A percentile compares a stretch with the other conserved stretches of the same genome.
These are phyloP conservation scores for Nipponia nippon DNA, from an alignment of 2,113 vertebrate species.

Conservation along the genomic window DNA sequence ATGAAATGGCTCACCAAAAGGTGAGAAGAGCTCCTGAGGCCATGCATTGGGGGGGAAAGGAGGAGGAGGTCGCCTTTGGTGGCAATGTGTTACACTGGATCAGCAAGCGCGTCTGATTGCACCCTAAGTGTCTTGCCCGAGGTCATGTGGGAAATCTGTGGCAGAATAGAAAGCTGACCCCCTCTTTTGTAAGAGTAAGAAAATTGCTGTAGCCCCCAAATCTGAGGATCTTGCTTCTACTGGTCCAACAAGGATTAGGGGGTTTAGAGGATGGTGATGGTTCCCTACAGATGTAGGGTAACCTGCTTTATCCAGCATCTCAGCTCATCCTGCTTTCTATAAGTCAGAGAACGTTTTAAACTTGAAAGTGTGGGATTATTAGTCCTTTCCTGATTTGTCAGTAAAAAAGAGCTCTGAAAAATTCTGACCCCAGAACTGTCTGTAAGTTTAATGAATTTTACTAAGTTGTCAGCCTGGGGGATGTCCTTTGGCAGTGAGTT, in stretches of 20 bases:
- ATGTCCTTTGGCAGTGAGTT: background rate
- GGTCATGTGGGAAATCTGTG: background rate
- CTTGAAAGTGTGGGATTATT: background rate
- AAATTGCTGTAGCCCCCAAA: background rate
- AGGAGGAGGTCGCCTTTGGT: background rate
- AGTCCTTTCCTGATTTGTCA: background rate
- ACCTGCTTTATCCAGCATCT: background rate
- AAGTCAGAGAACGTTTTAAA: background rate
- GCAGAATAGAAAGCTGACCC: background rate
- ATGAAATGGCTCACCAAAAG: background rate
- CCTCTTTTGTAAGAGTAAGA: background rate
- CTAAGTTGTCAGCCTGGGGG: background rate
- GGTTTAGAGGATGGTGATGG: background rate
- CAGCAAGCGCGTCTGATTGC: background rate
- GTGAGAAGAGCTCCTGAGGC: background rate
- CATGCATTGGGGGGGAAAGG: background rate
- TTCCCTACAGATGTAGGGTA: background rate
- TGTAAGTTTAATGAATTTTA: background rate
- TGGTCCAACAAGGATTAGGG: background rate
- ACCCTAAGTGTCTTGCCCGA: background rate
- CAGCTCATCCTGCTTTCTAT: background rate
- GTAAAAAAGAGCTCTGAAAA: background rate
- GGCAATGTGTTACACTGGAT: accelerated
- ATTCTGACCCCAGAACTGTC: background rate
- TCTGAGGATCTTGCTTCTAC: background rate